Evolutionary conservation across 2,113 vertebrate species (phyloP).

Genomic region (Sphaerodactylus townsendi): DNA sequence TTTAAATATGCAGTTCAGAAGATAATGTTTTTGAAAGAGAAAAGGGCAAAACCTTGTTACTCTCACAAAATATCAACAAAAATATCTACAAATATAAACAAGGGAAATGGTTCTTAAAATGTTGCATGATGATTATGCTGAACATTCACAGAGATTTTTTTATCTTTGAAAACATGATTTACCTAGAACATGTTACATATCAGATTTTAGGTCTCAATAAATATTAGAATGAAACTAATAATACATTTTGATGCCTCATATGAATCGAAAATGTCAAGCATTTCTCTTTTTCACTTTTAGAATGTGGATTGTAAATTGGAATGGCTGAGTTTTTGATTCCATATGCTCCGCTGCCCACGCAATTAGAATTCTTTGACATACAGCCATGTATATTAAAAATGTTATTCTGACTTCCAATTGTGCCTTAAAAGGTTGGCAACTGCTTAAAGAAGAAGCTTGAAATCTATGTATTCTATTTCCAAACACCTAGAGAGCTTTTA

Average conservation of each 20-base stretch:
- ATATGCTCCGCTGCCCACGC: too few relatives aligned
- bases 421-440: background rate
- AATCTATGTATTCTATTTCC: background rate
- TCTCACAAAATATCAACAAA: background rate
- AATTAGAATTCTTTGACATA: background rate
- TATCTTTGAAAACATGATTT: background rate
- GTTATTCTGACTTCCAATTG: background rate
- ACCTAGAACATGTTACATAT: background rate
- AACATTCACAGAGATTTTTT: background rate
- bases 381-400: background rate
- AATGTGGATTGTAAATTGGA: background rate
- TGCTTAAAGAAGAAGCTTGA: background rate
- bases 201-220: background rate
- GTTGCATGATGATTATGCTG: background rate
- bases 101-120: background rate
- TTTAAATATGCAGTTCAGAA: background rate
- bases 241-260: background rate
- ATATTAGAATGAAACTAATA: background rate
- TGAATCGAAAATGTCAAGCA: background rate
- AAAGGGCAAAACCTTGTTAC: background rate
- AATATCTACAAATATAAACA: background rate
- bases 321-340: background rate
- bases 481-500: background rate
- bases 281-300: background rate
- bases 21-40: background rate